A percentile compares a stretch with the other conserved stretches of the same genome.
phyloP scores from a whole-genome alignment of 2,888 invertebrate species.

The Sarcophaga caerulescens region DNA sequence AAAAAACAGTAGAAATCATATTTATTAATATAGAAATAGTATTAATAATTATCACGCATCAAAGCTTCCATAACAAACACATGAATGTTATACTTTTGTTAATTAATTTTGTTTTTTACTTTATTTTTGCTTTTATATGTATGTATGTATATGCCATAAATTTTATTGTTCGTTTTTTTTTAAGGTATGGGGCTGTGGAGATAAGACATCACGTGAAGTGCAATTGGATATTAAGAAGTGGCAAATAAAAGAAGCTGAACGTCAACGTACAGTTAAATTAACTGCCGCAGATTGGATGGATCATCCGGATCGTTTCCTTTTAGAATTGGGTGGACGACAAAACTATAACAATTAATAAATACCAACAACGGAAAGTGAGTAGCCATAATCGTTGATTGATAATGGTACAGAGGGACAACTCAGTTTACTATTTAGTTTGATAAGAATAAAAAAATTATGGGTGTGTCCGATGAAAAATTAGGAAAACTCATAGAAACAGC shows the following conservation, averaged over 20 bases:
- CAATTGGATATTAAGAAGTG: conserved; percentile 95
- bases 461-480: conserved; percentile 56
- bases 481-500: neutral
- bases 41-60: conserved; percentile 60
- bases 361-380: conserved; percentile 3
- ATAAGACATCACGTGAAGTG: conserved; percentile 88
- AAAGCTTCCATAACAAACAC: conserved; percentile 67
- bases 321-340: conserved; percentile 92
- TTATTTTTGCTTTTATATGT: conserved; percentile 2
- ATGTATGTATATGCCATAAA: neutral
- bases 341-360: conserved; percentile 86
- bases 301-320: conserved; percentile 95
- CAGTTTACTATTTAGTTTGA: conserved; percentile 41
- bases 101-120: conserved; percentile 12
- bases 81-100: conserved; percentile 15
- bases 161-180: conserved; percentile 54
- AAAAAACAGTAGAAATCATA: conserved; percentile 27
- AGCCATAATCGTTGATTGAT: neutral
- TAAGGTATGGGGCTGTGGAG: conserved; percentile 95
- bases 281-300: conserved; percentile 96
- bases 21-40: neutral
- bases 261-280: conserved; percentile 91
- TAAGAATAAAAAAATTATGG: conserved; percentile 20
- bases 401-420: conserved; percentile 22
- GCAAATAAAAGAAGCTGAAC: conserved; percentile 94